Base-by-base conservation (phyloP, 2,797 vertebrate species). In the Scolopax rusticola region DNA sequence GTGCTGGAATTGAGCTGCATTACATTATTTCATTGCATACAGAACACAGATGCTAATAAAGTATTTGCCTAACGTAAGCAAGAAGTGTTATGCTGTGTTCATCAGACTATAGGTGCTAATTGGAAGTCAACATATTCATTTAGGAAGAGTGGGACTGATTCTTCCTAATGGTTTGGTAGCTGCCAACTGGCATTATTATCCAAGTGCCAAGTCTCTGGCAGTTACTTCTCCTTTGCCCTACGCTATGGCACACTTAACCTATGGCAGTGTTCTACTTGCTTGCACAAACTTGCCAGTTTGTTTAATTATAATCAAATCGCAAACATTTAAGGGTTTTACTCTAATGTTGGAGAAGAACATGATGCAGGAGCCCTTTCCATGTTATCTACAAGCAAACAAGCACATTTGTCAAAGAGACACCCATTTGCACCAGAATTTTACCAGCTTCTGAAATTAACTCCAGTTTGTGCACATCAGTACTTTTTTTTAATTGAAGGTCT, bases 321-420 rank as follows among this genome's bases (percentile, higher is more conserved):
- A 70, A 81, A 45, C 5, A 50, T 38, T 57, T 73, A 27, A 76
- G 56, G 15, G 12, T 50, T 84, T 45, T 51, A 64, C 10, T 51
- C 36, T 28, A 14, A 32, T 13, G 12, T 2, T 69, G 36, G 50
- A 81, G 36, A 65, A 67, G 12, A 61, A 43, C 25, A 28, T 4
- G 11, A 11, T 63, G 36, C 84, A 57, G 33, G 63, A 63, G 23
- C 43, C 24, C 15, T 16, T 63, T 51, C 36, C 27, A 20, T 8
- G 13, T 47, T 50, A 60, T 3, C 24, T 14, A 57, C 47, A 56
- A 90, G 18, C 19, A 79, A 67, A 61, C 23, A 80, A 69, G 19
- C 11, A 20, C 0, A 0, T 77, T 48, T 84, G 28, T 18, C 33
- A 64, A 79, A 43, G 38, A 69, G 33, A 7, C 25, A 7, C 4